Evolutionary conservation across 2,797 vertebrate species (phyloP).

Genomic region (Epinephelus awoara): DNA sequence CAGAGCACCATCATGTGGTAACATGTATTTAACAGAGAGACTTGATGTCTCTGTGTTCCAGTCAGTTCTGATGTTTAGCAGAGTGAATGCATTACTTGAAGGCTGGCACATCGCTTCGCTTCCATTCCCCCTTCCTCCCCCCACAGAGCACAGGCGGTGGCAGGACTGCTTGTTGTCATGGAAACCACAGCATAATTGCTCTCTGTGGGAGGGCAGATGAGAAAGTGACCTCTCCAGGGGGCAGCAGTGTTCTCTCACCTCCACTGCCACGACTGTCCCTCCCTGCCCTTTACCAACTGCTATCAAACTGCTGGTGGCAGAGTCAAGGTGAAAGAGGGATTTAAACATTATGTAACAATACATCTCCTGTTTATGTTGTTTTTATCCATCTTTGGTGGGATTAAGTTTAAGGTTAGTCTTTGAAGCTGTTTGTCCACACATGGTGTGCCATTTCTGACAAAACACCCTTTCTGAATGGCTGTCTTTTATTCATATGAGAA

Average conservation of each 20-base stretch:
- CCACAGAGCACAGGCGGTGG: background rate
- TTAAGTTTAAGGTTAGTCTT: background rate
- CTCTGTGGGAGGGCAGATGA: constrained; percentile 62
- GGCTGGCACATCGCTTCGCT: background rate
- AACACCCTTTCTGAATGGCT: background rate
- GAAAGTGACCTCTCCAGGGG: constrained; percentile 64
- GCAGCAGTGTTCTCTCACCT: constrained; percentile 15
- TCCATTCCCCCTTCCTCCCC: background rate
- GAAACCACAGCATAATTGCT: constrained; percentile 66
- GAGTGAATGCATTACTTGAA: background rate
- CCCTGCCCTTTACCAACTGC: background rate
- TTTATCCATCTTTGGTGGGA: too few species aligned
- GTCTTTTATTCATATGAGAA: background rate
- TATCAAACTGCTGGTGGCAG: background rate
- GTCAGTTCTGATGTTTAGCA: background rate
- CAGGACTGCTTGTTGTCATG: constrained; percentile 49
- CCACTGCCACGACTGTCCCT: background rate
- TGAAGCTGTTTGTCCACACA: background rate
- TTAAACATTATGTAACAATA: background rate
- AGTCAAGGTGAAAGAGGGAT: background rate
- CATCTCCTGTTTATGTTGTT: background rate
- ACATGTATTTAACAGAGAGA: background rate
- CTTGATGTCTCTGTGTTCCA: background rate
- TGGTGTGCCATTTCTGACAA: background rate
- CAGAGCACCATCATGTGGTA: constrained; percentile 9